Conservation (phyloP, 2,888 invertebrate genomes). For the Limnephilus marmoratus region DNA sequence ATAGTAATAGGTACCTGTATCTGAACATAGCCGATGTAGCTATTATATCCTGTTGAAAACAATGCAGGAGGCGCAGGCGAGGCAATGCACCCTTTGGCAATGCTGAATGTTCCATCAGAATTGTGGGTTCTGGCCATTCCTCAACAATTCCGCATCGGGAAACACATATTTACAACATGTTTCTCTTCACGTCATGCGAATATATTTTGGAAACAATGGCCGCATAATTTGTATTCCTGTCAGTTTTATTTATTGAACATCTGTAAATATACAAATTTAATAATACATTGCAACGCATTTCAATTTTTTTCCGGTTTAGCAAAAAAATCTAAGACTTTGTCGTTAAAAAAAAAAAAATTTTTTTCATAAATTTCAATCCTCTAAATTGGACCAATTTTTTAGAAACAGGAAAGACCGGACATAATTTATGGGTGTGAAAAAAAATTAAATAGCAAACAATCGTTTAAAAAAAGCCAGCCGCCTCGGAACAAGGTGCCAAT, state of each 20-base stretch:
- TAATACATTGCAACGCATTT: too few relatives aligned
- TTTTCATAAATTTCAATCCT: too few relatives aligned
- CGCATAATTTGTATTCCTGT: neutral
- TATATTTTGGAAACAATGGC: conserved; percentile 21
- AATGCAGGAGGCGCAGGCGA: neutral
- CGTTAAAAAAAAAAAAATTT: too few relatives aligned
- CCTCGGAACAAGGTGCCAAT: too few relatives aligned
- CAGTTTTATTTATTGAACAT: neutral
- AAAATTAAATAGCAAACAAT: too few relatives aligned
- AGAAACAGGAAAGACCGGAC: too few relatives aligned
- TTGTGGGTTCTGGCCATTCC: neutral
- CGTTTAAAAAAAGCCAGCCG: too few relatives aligned
- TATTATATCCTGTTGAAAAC: neutral
- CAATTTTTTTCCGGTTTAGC: too few relatives aligned
- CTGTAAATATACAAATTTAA: neutral
- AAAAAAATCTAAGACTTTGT: too few relatives aligned
- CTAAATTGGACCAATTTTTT: too few relatives aligned
- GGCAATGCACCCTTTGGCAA: neutral
- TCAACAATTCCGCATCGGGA: neutral
- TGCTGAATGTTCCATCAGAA: neutral
- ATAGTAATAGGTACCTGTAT: neutral
- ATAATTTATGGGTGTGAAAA: too few relatives aligned
- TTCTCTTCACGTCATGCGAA: conserved; percentile 17
- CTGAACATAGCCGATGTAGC: neutral
- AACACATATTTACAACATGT: conserved; percentile 26